Conservation (phyloP, 2,888 invertebrate genomes). For the Lycaena phlaeas region DNA sequence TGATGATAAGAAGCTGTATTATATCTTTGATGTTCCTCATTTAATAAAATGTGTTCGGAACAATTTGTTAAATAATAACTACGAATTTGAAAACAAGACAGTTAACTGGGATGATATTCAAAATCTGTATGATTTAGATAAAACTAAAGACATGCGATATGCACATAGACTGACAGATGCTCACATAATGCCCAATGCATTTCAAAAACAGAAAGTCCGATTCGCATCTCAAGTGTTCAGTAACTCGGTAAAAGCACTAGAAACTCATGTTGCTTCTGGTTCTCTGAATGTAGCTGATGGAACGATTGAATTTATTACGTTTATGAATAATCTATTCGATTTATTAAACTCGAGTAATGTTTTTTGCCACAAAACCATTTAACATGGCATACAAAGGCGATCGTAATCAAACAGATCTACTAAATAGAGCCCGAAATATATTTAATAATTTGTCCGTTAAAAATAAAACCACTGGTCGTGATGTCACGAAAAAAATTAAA, state of each 20-base stretch:
- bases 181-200: not conserved
- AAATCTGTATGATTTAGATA: not conserved
- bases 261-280: conserved; percentile 1
- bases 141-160: conserved; percentile 13
- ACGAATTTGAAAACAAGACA: not conserved
- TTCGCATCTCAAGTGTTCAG: not conserved
- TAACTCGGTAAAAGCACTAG: not conserved
- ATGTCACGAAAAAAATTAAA: not conserved
- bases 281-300: not conserved
- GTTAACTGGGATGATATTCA: not conserved
- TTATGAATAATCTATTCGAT: not conserved
- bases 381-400: not conserved
- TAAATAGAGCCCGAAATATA: not conserved
- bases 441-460: not conserved
- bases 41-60: not conserved
- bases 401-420: not conserved
- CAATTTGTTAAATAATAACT: conserved; percentile 4
- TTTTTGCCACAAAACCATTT: conserved; percentile 1
- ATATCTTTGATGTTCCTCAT: conserved; percentile 1
- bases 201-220: not conserved
- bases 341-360: not conserved
- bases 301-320: not conserved
- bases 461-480: conserved; percentile 1
- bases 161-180: not conserved
- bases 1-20: not conserved